phyloP scores from a whole-genome alignment of 2,797 vertebrate genomes.

The Tokudaia muenninki region DNA sequence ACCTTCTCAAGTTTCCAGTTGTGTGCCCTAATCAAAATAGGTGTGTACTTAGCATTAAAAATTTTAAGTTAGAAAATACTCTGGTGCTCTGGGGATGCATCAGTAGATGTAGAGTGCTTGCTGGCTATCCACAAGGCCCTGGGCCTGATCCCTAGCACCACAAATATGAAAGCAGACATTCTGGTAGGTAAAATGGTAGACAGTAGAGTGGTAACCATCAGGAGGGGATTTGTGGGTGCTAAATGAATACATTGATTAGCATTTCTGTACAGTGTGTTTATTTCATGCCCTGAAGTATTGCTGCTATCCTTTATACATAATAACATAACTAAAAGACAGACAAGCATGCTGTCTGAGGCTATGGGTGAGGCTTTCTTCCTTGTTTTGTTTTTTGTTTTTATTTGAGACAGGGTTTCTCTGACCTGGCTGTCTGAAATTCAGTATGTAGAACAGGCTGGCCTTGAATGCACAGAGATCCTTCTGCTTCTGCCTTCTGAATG shows the following conservation, averaged over 20 bases:
- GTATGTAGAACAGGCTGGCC: not conserved
- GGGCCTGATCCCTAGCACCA: not conserved
- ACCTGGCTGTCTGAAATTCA: not conserved
- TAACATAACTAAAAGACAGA: not conserved
- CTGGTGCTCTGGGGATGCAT: not conserved
- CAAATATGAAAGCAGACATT: not conserved
- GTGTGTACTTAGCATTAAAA: not conserved
- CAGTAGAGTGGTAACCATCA: not conserved
- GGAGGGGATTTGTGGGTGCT: not conserved
- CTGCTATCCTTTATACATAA: slow-evolving; percentile 25
- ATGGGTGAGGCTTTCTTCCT: not conserved
- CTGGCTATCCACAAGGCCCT: not conserved
- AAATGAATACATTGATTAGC: not conserved
- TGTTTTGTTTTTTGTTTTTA: not conserved
- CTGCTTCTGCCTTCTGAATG: not conserved
- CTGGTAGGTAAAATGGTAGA: not conserved
- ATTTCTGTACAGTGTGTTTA: not conserved
- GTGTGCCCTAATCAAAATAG: not conserved
- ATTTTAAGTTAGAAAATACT: not conserved
- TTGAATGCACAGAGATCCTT: not conserved
- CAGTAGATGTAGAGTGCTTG: not conserved
- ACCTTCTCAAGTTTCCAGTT: not conserved
- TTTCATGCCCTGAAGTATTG: not conserved
- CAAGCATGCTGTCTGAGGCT: not conserved
- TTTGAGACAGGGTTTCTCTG: not conserved